A percentile compares a stretch with the other conserved stretches of the same genome.
Conservation (phyloP, 2,797 vertebrate species). For the Falco berigora region DNA sequence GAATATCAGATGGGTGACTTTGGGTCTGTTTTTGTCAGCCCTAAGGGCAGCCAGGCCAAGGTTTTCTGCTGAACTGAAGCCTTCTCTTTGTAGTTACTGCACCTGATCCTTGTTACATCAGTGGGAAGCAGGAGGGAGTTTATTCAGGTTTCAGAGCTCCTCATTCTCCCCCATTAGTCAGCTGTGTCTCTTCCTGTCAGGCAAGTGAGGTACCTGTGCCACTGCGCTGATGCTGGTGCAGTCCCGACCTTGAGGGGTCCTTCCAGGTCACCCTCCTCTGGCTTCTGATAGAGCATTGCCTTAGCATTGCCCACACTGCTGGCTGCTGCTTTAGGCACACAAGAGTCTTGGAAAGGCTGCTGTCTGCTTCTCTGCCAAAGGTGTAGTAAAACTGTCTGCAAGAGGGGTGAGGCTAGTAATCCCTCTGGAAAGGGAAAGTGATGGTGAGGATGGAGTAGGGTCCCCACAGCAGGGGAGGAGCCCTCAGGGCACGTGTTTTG, state of each 20-base stretch:
- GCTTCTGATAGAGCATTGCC: background rate
- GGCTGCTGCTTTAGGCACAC: background rate
- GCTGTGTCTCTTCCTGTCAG: background rate
- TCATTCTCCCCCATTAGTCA: background rate
- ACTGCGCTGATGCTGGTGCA: background rate
- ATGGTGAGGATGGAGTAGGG: background rate
- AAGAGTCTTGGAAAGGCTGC: background rate
- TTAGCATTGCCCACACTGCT: background rate
- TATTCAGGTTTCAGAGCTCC: background rate
- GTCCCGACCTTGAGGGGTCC: background rate
- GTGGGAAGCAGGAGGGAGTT: background rate
- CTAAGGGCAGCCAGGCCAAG: background rate
- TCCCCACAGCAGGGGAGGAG: background rate
- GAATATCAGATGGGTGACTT: background rate
- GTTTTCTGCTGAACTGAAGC: background rate
- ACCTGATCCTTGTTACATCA: background rate
- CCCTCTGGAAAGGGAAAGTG: background rate
- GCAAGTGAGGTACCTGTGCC: background rate
- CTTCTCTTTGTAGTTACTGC: background rate
- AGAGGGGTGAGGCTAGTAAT: background rate
- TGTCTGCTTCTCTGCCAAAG: background rate
- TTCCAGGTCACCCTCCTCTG: background rate
- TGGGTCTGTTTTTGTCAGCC: background rate
- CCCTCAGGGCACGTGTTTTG: background rate
- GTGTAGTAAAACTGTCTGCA: background rate